phyloP scores from a whole-genome alignment of 2,888 invertebrate species.

The Diachrysia chrysitis region DNA sequence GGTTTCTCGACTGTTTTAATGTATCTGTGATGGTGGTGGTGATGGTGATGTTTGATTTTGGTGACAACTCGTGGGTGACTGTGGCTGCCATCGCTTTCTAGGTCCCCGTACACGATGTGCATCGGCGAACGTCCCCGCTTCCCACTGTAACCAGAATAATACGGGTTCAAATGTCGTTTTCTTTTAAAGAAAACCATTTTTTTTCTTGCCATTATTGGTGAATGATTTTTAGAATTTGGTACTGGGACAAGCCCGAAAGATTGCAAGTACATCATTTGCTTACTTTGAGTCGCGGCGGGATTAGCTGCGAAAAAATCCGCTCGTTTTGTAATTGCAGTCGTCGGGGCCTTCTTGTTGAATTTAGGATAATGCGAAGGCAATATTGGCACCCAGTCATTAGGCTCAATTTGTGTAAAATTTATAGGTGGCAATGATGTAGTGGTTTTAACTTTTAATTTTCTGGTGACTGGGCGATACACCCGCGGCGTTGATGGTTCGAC shows the following conservation, averaged over 20 bases:
- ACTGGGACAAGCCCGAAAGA: constrained; percentile 79
- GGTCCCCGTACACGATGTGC: constrained; percentile 68
- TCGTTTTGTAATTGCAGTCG: constrained; percentile 70
- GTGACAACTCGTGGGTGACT: constrained; percentile 72
- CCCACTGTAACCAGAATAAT: constrained; percentile 78
- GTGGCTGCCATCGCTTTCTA: constrained; percentile 73
- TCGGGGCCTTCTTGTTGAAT: constrained; percentile 63
- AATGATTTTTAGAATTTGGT: constrained; percentile 61
- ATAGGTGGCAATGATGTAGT: constrained; percentile 67
- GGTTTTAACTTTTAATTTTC: constrained; percentile 73
- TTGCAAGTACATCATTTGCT: constrained; percentile 77
- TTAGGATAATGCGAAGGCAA: constrained; percentile 78
- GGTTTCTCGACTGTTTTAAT: constrained; percentile 90
- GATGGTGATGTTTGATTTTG: constrained; percentile 90
- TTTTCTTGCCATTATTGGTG: constrained; percentile 67
- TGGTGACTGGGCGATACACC: constrained; percentile 78
- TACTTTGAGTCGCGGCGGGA: constrained; percentile 59
- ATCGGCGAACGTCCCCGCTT: constrained; percentile 66
- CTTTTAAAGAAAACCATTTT: constrained; percentile 75
- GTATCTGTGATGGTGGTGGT: constrained; percentile 91
- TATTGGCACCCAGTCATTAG: constrained; percentile 86
- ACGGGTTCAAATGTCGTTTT: constrained; percentile 72
- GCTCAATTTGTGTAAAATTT: constrained; percentile 70
- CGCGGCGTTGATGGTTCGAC: constrained; percentile 68
- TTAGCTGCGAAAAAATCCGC: constrained; percentile 64